These are phyloP conservation scores for Drosophila cardini DNA, from an alignment of 1,140 invertebrate genomes.

Conservation along the genomic window DNA sequence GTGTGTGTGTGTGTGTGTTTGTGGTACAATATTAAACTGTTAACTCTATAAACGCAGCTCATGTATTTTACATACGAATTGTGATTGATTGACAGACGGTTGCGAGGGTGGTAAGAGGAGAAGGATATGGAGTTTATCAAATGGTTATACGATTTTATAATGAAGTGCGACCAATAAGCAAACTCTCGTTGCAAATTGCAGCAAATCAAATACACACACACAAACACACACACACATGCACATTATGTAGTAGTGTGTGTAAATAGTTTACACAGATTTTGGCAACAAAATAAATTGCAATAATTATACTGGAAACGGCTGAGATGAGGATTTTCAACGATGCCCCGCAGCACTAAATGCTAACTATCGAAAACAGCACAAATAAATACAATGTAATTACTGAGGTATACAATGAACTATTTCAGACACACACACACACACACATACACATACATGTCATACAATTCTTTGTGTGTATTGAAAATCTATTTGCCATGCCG, in stretches of 20 bases:
- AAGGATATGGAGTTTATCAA: not conserved
- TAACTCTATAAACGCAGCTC: constrained; percentile 55
- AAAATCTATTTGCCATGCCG: constrained; percentile 71
- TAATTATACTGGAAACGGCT: constrained; percentile 65
- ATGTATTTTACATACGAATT: constrained; percentile 45
- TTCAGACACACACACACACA: constrained; percentile 20
- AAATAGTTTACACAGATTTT: constrained; percentile 73
- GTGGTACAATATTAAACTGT: constrained; percentile 46
- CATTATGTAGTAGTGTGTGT: constrained; percentile 15
- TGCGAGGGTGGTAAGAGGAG: not conserved
- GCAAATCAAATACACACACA: constrained; percentile 50
- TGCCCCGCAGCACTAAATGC: constrained; percentile 27
- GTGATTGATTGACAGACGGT: constrained; percentile 71
- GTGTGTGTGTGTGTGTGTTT: not conserved
- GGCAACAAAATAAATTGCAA: constrained; percentile 77
- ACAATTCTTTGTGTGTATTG: constrained; percentile 26
- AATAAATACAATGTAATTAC: constrained; percentile 81
- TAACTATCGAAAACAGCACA: constrained; percentile 66
- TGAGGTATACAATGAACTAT: constrained; percentile 67
- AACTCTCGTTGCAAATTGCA: constrained; percentile 69
- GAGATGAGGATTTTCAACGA: constrained; percentile 24
- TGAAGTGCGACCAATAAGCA: constrained; percentile 64
- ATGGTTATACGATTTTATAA: constrained; percentile 53
- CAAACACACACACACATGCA: not conserved
- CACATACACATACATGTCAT: not conserved